phyloP scores from a whole-genome alignment of 2,888 invertebrate genomes.

The Idaea biselata region DNA sequence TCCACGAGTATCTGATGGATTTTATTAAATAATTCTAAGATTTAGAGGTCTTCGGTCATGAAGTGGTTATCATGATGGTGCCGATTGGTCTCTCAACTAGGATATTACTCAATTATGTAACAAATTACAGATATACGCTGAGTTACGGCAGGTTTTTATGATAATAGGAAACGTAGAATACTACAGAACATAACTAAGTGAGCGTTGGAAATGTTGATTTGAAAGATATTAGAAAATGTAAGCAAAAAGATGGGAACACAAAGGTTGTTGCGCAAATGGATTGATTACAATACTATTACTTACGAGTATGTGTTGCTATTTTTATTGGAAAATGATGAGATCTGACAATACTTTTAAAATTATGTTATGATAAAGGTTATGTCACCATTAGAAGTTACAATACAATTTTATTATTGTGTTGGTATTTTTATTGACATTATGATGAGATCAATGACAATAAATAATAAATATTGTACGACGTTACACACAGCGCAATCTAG shows the following conservation, averaged over 20 bases:
- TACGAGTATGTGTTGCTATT: not conserved
- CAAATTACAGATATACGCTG: not conserved
- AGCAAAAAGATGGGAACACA: not conserved
- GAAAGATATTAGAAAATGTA: not conserved
- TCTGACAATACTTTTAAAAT: not conserved
- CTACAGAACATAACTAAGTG: not conserved
- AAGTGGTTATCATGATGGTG: conserved; percentile 24
- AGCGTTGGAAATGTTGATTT: conserved; percentile 7
- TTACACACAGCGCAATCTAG: too few species aligned
- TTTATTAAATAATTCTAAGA: conserved; percentile 41
- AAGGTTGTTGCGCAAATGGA: not conserved
- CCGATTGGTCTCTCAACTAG: conserved; percentile 13
- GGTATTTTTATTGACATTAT: too few species aligned
- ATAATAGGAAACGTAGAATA: not conserved
- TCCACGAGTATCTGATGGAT: conserved; percentile 51
- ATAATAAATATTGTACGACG: too few species aligned
- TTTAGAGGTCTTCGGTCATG: conserved; percentile 29
- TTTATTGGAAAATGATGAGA: not conserved
- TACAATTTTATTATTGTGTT: too few species aligned
- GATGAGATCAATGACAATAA: too few species aligned
- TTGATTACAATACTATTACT: not conserved
- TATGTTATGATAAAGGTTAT: not conserved
- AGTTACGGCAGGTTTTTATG: not conserved
- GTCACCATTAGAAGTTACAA: not conserved
- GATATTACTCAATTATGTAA: not conserved